Base-by-base conservation (phyloP, 1,140 invertebrate genomes). In the Lasioglossum albipes region DNA sequence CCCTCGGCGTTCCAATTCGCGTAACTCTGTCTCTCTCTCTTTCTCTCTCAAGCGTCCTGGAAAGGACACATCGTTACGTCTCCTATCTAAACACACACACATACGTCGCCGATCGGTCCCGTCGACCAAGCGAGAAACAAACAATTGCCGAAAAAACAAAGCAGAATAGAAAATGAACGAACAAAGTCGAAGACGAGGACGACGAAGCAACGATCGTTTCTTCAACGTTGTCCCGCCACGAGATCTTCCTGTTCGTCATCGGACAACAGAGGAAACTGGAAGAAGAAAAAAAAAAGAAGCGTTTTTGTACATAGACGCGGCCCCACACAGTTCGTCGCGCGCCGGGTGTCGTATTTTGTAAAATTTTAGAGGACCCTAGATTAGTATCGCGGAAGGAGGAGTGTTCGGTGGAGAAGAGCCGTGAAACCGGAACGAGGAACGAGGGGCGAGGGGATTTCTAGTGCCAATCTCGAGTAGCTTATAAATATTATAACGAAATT, bases 401-500 rank as follows among this genome's bases (percentile, higher is more conserved):
- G 36, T 36, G 5, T 36, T 36, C 36, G 36, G 36, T 36, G 36
- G 36, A 36, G 36, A 36, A 36, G 36, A 36, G 36, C 36, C 36
- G 5, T 36, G 36, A 36, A 36, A 10, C 27, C 16, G 16, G 52
- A 57, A 57, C 16, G 20, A 18, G 52, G 20, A 36, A 36, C 36
- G 36, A 36, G n/a, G n/a, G 20, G n/a, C n/a, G 20, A 59, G 57
- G 57, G 18, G 36, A 41, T 79, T 74, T 79, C 77, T 79, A 79
- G 77, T 79, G 77, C 77, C 77, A 79, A 79, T 79, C 57, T 59
- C 77, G 65, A 76, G 77, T 79, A 79, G 77, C 71, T 79, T 79
- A 79, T 79, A 79, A 79, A 79, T 79, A 79, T 79, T 79, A 79
- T 79, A 79, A 79, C 62, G 77, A 79, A 79, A 79, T 79, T 79